Conservation (phyloP, 1,140 invertebrate species). For the Pollicipes pollicipes region DNA sequence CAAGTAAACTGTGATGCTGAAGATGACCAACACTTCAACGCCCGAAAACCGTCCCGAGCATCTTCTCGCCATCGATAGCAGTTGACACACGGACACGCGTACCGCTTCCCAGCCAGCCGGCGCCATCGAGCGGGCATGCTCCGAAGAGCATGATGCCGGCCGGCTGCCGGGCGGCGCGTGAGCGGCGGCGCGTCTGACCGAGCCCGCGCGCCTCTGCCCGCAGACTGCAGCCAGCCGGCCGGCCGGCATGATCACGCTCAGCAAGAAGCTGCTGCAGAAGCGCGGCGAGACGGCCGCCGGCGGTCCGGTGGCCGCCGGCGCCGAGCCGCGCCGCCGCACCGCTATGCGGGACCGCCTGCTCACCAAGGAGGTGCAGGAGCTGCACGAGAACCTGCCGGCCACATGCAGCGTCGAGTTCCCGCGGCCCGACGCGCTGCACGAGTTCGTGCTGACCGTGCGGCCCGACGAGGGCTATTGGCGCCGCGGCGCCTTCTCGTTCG, state of each 20-base stretch:
- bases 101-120: too few relatives aligned
- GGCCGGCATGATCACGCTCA: background rate
- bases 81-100: too few relatives aligned
- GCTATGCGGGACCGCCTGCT: conserved; percentile 1
- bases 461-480: conserved; percentile 82
- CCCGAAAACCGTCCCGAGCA: too few relatives aligned
- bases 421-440: conserved; percentile 61
- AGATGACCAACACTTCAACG: too few relatives aligned
- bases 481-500: conserved; percentile 68
- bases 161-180: background rate
- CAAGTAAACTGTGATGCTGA: too few relatives aligned
- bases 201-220: background rate
- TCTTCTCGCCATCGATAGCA: too few relatives aligned
- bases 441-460: conserved; percentile 54
- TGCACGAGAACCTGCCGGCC: conserved; percentile 62
- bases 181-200: too few relatives aligned
- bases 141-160: too few relatives aligned
- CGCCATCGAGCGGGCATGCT: too few relatives aligned
- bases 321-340: background rate
- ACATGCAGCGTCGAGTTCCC: conserved; percentile 62
- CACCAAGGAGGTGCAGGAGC: conserved; percentile 70
- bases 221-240: too few relatives aligned
- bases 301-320: too few relatives aligned
- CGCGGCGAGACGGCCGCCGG: background rate
- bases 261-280: conserved; percentile 1